phyloP scores from a whole-genome alignment of 2,888 invertebrate species.

The Conistra vaccinii region DNA sequence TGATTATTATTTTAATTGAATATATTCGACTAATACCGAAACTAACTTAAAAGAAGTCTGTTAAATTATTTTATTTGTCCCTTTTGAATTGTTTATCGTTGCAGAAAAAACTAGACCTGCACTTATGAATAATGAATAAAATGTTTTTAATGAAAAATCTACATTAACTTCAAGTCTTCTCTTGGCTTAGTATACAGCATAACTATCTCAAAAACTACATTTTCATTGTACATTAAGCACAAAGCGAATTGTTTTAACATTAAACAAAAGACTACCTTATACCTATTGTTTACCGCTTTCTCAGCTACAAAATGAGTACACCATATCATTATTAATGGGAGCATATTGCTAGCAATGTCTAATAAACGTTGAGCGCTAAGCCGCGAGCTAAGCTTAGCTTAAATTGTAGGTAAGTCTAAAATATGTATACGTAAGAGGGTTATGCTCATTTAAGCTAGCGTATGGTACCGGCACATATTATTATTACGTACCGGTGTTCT shows the following conservation, averaged over 20 bases:
- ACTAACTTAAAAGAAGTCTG: background rate
- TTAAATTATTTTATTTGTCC: background rate
- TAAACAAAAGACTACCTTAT: background rate
- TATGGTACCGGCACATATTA: too few relatives aligned
- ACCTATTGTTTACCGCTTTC: background rate
- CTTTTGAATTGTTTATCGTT: background rate
- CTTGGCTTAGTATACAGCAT: background rate
- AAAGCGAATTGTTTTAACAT: background rate
- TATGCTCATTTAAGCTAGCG: slow-evolving; percentile 1
- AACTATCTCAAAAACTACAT: background rate
- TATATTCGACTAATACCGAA: background rate
- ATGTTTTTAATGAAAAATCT: too few relatives aligned
- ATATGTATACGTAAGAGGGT: slow-evolving; percentile 5
- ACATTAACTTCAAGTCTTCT: background rate
- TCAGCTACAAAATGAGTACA: slow-evolving; percentile 10
- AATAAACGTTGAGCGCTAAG: slow-evolving; percentile 22
- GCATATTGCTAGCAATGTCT: slow-evolving; percentile 17
- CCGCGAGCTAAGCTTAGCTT: slow-evolving; percentile 8
- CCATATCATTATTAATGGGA: slow-evolving; percentile 14
- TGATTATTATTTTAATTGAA: background rate
- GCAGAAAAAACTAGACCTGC: background rate
- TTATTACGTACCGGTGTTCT: background rate
- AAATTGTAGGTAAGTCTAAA: slow-evolving; percentile 10
- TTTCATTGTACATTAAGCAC: background rate
- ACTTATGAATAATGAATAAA: too few relatives aligned